Percentiles rank a stretch among this genome's conserved stretches.
phyloP scores from a whole-genome alignment of 2,888 invertebrate genomes.

The Anarsia innoxiella region DNA sequence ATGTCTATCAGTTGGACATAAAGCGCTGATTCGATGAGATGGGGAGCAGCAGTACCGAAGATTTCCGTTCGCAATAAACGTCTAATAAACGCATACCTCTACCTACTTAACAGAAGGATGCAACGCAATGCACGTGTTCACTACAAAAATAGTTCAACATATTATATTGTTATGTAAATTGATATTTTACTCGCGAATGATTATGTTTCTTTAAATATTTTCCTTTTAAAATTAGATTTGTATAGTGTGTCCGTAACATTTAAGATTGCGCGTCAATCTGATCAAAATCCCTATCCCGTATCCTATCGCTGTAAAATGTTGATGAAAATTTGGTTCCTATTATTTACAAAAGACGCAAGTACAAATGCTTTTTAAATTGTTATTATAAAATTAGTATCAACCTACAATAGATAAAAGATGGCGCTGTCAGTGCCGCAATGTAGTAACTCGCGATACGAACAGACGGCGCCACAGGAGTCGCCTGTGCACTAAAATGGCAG shows the following conservation, averaged over 20 bases:
- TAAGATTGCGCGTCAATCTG: too few relatives aligned
- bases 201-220: neutral
- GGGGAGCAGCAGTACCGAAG: slow-evolving; percentile 38
- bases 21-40: slow-evolving; percentile 26
- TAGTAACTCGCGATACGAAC: slow-evolving; percentile 57
- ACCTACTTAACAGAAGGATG: too few relatives aligned
- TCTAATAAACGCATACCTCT: slow-evolving; percentile 40
- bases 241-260: too few relatives aligned
- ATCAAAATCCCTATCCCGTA: too few relatives aligned
- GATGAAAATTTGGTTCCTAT: too few relatives aligned
- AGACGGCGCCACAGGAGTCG: slow-evolving; percentile 74
- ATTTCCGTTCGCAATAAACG: slow-evolving; percentile 67
- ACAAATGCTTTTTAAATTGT: neutral
- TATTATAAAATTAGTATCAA: neutral
- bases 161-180: slow-evolving; percentile 17
- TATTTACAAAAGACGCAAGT: too few relatives aligned
- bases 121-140: slow-evolving; percentile 41
- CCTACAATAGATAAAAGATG: slow-evolving; percentile 68
- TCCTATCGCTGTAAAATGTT: too few relatives aligned
- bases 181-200: neutral
- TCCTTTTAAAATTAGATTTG: too few relatives aligned
- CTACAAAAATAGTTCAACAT: slow-evolving; percentile 36
- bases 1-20: slow-evolving; percentile 55
- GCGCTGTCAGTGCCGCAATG: slow-evolving; percentile 58
- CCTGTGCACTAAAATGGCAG: slow-evolving; percentile 71